These are phyloP conservation scores for Leptopilina clavipes DNA, from an alignment of 1,140 invertebrate genomes.

Conservation along the genomic window DNA sequence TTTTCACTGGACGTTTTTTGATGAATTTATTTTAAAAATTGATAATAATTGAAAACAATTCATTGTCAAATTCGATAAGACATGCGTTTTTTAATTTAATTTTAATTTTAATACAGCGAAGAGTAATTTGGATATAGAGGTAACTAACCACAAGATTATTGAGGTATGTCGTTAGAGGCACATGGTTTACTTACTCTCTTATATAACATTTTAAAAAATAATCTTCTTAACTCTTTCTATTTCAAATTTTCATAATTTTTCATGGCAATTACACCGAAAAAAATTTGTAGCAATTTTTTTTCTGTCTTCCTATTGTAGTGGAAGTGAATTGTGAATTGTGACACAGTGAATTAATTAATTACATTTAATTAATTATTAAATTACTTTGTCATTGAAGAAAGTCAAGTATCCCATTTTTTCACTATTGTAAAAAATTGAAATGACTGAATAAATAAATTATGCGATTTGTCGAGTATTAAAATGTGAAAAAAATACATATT, in stretches of 20 bases:
- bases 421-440: too few species aligned
- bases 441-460: too few species aligned
- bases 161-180: slow-evolving; percentile 72
- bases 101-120: slow-evolving; percentile 40
- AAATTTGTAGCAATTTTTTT: neutral
- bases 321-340: neutral
- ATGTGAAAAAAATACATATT: neutral
- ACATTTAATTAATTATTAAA: too few species aligned
- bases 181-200: slow-evolving; percentile 54
- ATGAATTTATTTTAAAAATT: neutral
- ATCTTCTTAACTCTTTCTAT: slow-evolving; percentile 49
- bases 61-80: too few species aligned
- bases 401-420: too few species aligned
- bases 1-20: neutral
- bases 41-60: too few species aligned
- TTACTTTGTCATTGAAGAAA: too few species aligned
- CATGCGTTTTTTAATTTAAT: too few species aligned
- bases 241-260: neutral
- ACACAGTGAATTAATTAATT: neutral
- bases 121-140: slow-evolving; percentile 57
- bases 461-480: too few species aligned
- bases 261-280: neutral
- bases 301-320: too few species aligned
- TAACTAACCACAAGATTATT: slow-evolving; percentile 63
- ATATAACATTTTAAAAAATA: slow-evolving; percentile 47